These are phyloP conservation scores for Lutjanus erythropterus DNA, from an alignment of 2,113 vertebrate species.

Conservation along the genomic window DNA sequence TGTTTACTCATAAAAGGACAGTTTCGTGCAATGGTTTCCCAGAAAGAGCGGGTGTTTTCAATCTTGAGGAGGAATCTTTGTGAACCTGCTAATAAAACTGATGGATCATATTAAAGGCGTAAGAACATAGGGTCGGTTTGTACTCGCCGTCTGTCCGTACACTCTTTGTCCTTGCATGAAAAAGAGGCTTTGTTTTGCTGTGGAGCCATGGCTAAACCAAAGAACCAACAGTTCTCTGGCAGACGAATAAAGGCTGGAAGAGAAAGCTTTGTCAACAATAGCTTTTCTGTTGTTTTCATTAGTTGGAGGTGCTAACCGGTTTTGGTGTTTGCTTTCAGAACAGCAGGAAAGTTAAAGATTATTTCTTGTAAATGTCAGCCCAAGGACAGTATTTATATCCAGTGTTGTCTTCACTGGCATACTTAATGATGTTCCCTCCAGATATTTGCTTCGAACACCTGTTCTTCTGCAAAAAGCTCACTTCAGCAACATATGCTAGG, in stretches of 20 bases:
- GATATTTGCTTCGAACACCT: slow-evolving; percentile 52
- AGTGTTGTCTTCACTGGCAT: neutral
- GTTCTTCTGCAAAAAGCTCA: neutral
- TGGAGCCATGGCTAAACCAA: slow-evolving; percentile 53
- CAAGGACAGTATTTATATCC: slow-evolving; percentile 40
- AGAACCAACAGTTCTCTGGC: slow-evolving; percentile 66
- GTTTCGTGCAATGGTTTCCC: neutral
- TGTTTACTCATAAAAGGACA: slow-evolving; percentile 8
- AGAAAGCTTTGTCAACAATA: slow-evolving; percentile 65
- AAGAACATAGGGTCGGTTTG: slow-evolving; percentile 50
- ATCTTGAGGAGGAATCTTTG: neutral
- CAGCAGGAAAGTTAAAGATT: slow-evolving; percentile 66
- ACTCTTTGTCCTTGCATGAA: slow-evolving; percentile 57
- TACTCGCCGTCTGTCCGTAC: slow-evolving; percentile 28
- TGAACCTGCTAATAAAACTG: slow-evolving; percentile 22
- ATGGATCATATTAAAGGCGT: slow-evolving; percentile 18
- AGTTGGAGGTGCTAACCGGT: slow-evolving; percentile 26
- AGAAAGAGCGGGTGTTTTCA: neutral
- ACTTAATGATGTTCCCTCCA: slow-evolving; percentile 29
- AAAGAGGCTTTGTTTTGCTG: slow-evolving; percentile 65
- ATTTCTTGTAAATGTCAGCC: slow-evolving; percentile 53
- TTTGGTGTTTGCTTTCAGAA: slow-evolving; percentile 53
- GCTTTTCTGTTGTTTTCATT: slow-evolving; percentile 53
- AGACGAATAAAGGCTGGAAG: slow-evolving; percentile 58
- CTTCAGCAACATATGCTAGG: slow-evolving; percentile 2